Conservation (phyloP, 2,113 vertebrate species). For the Micromys minutus region DNA sequence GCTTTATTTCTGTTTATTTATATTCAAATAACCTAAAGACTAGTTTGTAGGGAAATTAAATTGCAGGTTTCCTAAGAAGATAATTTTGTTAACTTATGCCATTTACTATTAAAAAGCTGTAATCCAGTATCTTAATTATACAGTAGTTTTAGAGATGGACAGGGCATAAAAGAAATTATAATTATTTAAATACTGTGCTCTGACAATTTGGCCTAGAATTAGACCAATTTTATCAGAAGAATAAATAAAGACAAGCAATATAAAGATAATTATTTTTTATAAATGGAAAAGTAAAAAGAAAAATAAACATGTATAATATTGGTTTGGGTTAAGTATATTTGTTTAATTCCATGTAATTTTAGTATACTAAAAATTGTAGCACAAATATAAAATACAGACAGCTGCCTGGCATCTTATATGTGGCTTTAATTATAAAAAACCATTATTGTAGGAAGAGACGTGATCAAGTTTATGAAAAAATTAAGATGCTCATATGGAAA, state of each 20-base stretch:
- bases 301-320: background rate
- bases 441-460: background rate
- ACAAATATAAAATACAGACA: background rate
- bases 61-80: background rate
- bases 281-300: background rate
- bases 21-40: background rate
- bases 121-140: background rate
- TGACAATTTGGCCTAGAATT: background rate
- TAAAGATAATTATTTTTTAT: background rate
- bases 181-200: background rate
- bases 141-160: background rate
- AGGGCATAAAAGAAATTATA: background rate
- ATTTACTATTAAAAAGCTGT: background rate
- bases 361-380: background rate
- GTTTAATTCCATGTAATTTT: background rate
- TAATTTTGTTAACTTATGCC: background rate
- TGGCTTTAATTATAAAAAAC: conserved; percentile 3
- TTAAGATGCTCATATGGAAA: background rate
- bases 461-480: background rate
- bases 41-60: background rate
- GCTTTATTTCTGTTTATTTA: conserved; percentile 28
- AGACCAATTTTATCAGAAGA: background rate
- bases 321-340: background rate
- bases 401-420: background rate
- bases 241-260: background rate